Evolutionary conservation across 2,888 invertebrate genomes (phyloP).

Genomic region (Cloeon dipterum): DNA sequence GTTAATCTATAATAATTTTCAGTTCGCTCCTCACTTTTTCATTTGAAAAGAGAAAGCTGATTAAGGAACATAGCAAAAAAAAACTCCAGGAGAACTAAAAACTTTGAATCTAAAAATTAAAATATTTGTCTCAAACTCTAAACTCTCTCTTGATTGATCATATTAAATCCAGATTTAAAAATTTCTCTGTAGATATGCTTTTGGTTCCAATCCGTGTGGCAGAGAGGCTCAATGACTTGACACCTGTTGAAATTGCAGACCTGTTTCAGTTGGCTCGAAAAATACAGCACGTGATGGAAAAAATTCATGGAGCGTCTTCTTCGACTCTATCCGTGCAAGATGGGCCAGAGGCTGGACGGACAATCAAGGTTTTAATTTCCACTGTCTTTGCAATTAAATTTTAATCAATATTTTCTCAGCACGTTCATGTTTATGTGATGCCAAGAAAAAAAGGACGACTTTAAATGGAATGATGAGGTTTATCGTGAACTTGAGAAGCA

Average conservation of each 20-base stretch:
- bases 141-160: no score
- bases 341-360: conserved; percentile 71
- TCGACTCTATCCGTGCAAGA: conserved; percentile 69
- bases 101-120: no score
- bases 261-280: conserved; percentile 34
- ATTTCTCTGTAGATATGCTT: conserved; percentile 46
- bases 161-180: no score
- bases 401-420: conserved; percentile 25
- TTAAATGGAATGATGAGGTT: conserved; percentile 53
- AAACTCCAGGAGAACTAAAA: no score
- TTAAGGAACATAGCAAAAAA: no score
- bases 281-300: conserved; percentile 41
- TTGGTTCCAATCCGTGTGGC: conserved; percentile 43
- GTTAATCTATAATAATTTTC: no score
- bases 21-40: no score
- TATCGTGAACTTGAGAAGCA: conserved; percentile 48
- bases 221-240: conserved; percentile 38
- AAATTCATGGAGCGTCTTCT: conserved; percentile 35
- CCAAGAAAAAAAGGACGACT: conserved; percentile 58
- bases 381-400: neutral
- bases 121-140: no score
- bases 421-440: conserved; percentile 73
- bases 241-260: conserved; percentile 44
- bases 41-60: no score
- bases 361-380: conserved; percentile 36